A percentile compares a stretch with the other conserved stretches of the same genome.
These are phyloP conservation scores for Rhopilema esculentum DNA, from an alignment of 30 jellyfish, hydroid and myxozoan genomes.

Conservation along the genomic window DNA sequence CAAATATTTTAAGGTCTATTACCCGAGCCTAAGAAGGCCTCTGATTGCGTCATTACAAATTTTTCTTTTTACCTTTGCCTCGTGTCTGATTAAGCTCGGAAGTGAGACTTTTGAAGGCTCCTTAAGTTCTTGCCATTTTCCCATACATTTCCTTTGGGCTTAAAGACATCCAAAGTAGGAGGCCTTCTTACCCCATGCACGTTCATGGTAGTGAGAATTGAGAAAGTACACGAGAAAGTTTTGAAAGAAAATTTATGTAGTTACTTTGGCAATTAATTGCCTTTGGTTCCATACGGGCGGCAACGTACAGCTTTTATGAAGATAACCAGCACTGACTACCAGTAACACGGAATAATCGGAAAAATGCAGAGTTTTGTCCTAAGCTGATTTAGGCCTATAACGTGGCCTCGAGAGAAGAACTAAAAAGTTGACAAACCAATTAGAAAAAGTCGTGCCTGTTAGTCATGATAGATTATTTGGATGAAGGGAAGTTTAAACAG, in stretches of 20 bases:
- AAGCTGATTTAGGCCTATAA: background rate
- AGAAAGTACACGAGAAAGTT: background rate
- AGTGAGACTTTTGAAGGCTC: background rate
- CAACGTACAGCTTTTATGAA: too few species aligned
- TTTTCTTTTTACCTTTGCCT: background rate
- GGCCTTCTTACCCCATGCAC: background rate
- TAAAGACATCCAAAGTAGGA: background rate
- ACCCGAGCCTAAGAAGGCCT: background rate
- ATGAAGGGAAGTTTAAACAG: background rate
- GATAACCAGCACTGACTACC: too few species aligned
- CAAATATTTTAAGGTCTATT: too few species aligned
- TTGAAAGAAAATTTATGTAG: background rate
- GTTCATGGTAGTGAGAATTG: too few species aligned
- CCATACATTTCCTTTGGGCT: background rate
- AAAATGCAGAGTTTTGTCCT: background rate
- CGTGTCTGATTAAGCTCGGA: background rate
- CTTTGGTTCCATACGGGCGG: too few species aligned
- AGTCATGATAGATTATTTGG: conserved; percentile 3
- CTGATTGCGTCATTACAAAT: background rate
- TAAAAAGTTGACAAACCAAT: background rate
- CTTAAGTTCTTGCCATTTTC: background rate
- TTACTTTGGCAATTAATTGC: too few species aligned
- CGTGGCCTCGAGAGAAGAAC: background rate
- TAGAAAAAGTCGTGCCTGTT: background rate
- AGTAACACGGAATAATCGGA: too few species aligned